phyloP scores from a whole-genome alignment of 2,797 vertebrate genomes.

The Coreius guichenoti region DNA sequence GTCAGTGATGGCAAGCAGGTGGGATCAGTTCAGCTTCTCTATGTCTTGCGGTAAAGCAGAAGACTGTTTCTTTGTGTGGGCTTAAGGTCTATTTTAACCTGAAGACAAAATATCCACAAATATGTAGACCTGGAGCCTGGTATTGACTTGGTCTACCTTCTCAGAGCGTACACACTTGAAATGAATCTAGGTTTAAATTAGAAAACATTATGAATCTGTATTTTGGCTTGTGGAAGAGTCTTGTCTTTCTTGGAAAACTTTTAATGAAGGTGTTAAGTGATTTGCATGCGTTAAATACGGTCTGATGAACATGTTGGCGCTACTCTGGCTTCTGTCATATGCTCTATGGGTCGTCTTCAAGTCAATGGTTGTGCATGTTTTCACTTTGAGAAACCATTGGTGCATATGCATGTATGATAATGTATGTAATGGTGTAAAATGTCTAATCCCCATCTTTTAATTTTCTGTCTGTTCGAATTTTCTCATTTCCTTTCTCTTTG shows the following conservation, averaged over 20 bases:
- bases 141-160: constrained; percentile 11
- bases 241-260: constrained; percentile 4
- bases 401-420: constrained; percentile 4
- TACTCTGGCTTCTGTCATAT: constrained; percentile 33
- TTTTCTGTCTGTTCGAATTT: background rate
- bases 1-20: constrained; percentile 17
- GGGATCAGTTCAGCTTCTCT: constrained; percentile 42
- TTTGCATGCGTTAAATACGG: background rate
- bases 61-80: constrained; percentile 19
- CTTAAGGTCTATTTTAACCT: background rate
- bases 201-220: background rate
- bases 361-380: constrained; percentile 37
- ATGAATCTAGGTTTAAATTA: background rate
- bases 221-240: background rate
- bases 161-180: background rate
- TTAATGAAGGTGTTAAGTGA: background rate
- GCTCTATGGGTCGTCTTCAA: constrained; percentile 10
- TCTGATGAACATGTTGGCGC: constrained; percentile 37
- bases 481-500: background rate
- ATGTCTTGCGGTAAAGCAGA: constrained; percentile 20
- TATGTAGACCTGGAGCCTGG: background rate
- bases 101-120: background rate
- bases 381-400: constrained; percentile 27
- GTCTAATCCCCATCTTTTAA: background rate
- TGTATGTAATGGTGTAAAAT: background rate